Evolutionary conservation across 2,797 vertebrate genomes (phyloP), one percentile per base, ranked within the genome.

Genomic region (Antennarius maculatus): DNA sequence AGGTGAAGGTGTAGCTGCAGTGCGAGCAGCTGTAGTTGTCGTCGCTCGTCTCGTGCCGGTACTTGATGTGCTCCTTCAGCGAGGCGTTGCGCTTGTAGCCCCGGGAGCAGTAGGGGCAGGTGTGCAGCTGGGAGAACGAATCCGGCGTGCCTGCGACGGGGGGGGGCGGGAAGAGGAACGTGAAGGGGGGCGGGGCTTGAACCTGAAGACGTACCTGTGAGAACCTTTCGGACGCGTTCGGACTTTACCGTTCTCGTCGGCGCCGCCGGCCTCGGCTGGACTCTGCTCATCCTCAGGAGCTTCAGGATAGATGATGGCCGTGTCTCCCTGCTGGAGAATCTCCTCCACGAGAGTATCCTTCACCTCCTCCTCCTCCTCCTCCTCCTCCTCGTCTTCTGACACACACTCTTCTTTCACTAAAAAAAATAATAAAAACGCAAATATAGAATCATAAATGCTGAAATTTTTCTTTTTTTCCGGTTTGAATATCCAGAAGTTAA

Each of bases 21-120:
- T 98, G 91, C 17, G 97, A 96, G 91, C 98, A 99, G 87, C 97
- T 98, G 77, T 98, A 99, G 92, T 97, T 98, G 88, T 99, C 97
- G 78, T 98, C 97, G 0, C 96, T 98, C 76, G 97, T 99, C 88
- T 99, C 98, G 90, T 99, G 97, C 75, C 97, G 96, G 45, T 98
- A 98, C 82, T 98, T 99, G 69, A 99, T 98, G 92, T 99, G 98
- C 76, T 99, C 98, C 90, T 99, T 99, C 87, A 99, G 92, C 47
- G 97, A 98, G 77, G 98, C 97, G 72, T 98, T 98, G 81, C 97
- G 97, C 69, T 99, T 99, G 93, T 99, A 99, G 76, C 97, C 98
- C 66, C 98, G 94, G 16, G 98, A 96, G 73, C 98, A 99, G 81
- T 99, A 99, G 0, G 98, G 97, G 87, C 98, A 99, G 9, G 96